Conservation (phyloP, 2,888 invertebrate species). For the Eristalis intricaria region DNA sequence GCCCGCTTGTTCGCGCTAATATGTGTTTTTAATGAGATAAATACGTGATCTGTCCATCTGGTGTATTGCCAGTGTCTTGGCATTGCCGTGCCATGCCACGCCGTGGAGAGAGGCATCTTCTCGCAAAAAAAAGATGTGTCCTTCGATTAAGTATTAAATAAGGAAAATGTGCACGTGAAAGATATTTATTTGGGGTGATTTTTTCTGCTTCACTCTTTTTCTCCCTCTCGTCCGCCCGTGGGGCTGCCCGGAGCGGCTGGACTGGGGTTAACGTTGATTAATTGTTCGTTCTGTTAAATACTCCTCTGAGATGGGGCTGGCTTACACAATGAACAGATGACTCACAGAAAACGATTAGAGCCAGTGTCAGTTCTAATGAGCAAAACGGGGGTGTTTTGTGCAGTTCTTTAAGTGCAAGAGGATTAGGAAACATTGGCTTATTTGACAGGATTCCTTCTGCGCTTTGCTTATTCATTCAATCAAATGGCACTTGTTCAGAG, state of each 20-base stretch:
- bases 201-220: constrained; percentile 12
- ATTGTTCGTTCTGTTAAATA: constrained; percentile 44
- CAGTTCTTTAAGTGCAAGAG: not conserved
- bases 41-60: constrained; percentile 67
- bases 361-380: not conserved
- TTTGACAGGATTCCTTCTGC: not conserved
- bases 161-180: constrained; percentile 60
- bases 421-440: not conserved
- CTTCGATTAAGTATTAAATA: constrained; percentile 60
- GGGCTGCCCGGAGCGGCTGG: not conserved
- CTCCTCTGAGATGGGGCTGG: not conserved
- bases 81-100: not conserved
- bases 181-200: constrained; percentile 60
- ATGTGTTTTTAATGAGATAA: constrained; percentile 70
- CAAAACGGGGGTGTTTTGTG: not conserved
- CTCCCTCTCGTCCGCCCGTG: not conserved
- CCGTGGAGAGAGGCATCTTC: constrained; percentile 3
- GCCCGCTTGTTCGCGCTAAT: constrained; percentile 58
- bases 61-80: constrained; percentile 30
- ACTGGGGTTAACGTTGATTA: constrained; percentile 42
- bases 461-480: not conserved
- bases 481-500: too few relatives aligned
- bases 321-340: constrained; percentile 15
- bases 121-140: constrained; percentile 24
- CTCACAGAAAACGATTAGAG: constrained; percentile 3